These are phyloP conservation scores for Polypedilum vanderplanki DNA, from an alignment of 1,140 invertebrate genomes.

Conservation along the genomic window DNA sequence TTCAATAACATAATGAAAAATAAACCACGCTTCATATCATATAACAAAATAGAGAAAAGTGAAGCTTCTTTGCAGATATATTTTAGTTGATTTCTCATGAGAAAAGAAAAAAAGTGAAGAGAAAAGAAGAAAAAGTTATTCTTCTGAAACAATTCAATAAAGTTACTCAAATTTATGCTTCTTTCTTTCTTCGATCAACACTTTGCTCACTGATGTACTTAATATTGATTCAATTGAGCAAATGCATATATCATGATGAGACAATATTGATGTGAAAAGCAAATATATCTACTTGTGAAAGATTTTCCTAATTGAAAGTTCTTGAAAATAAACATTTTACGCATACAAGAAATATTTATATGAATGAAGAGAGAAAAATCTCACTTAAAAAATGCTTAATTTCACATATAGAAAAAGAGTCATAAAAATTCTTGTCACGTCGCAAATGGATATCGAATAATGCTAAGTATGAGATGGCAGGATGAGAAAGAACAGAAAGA, in stretches of 20 bases:
- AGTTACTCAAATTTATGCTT: neutral
- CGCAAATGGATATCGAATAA: conserved; percentile 12
- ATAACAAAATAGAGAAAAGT: neutral
- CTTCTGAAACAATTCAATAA: conserved; percentile 6
- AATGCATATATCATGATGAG: neutral
- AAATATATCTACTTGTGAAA: too few species aligned
- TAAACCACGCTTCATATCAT: neutral
- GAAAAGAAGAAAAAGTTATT: neutral
- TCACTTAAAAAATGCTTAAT: too few species aligned
- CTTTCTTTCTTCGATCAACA: too few species aligned
- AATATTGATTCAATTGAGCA: conserved; percentile 1
- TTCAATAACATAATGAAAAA: neutral
- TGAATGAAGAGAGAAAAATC: too few species aligned
- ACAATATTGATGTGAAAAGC: too few species aligned
- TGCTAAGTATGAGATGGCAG: neutral
- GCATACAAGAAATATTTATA: too few species aligned
- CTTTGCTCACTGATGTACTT: neutral
- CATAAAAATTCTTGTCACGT: neutral
- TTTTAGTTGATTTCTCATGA: conserved; percentile 13
- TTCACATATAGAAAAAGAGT: neutral
- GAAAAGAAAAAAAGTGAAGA: neutral
- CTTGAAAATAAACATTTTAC: too few species aligned
- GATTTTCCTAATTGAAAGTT: too few species aligned
- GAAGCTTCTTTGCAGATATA: neutral
- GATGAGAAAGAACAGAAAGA: too few species aligned